phyloP scores from a whole-genome alignment of 2,888 invertebrate genomes.

The Drosophila kokeensis region DNA sequence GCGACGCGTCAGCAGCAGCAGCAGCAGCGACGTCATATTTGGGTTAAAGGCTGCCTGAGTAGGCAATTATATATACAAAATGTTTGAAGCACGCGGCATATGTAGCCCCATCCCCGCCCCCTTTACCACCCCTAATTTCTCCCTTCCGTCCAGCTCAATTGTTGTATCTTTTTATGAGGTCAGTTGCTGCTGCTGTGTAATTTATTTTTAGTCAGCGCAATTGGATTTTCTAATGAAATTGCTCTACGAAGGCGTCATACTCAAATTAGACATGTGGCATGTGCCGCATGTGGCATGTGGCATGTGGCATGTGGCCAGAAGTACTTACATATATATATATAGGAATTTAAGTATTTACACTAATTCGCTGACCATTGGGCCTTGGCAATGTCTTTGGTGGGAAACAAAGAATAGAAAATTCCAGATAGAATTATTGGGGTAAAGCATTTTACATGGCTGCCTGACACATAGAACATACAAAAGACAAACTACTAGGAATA shows the following conservation, averaged over 20 bases:
- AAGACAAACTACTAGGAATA: background rate
- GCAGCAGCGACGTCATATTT: conserved; percentile 62
- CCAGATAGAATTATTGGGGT: background rate
- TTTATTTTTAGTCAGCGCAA: conserved; percentile 66
- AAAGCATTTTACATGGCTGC: background rate
- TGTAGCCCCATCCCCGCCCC: background rate
- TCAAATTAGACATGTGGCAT: conserved; percentile 26
- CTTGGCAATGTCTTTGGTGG: conserved; percentile 8
- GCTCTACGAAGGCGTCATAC: conserved; percentile 25
- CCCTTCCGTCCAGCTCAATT: conserved; percentile 14
- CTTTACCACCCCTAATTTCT: background rate
- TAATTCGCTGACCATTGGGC: conserved; percentile 6
- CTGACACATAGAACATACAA: background rate
- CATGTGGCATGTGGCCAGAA: conserved; percentile 22
- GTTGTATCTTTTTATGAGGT: conserved; percentile 60
- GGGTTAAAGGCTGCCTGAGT: conserved; percentile 66
- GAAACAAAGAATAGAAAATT: background rate
- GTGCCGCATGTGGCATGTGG: conserved; percentile 7
- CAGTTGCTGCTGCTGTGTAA: conserved; percentile 61
- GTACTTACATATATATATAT: background rate
- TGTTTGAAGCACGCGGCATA: conserved; percentile 45
- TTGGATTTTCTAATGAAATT: conserved; percentile 60
- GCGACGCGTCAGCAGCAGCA: conserved; percentile 12
- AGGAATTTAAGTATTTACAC: conserved; percentile 12
- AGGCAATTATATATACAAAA: conserved; percentile 60